These are phyloP conservation scores for Agonopterix subpropinquella DNA, from an alignment of 2,888 invertebrate genomes.

Conservation along the genomic window DNA sequence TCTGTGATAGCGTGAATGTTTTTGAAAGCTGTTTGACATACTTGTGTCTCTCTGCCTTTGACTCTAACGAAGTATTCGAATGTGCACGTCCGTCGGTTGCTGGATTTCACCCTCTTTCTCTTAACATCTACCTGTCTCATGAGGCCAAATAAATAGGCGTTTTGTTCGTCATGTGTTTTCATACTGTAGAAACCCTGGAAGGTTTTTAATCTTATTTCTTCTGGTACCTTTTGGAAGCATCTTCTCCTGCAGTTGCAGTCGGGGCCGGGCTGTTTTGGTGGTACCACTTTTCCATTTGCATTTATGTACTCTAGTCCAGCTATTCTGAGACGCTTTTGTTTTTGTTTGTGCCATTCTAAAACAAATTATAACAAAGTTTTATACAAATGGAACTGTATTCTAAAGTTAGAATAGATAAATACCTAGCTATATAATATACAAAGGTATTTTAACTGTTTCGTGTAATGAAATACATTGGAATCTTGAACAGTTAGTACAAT, in stretches of 20 bases:
- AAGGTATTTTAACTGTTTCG: not conserved
- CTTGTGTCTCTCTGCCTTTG: constrained; percentile 72
- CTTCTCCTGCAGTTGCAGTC: constrained; percentile 72
- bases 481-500: too few species aligned
- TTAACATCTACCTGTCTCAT: constrained; percentile 76
- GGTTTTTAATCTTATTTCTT: constrained; percentile 65
- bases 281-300: constrained; percentile 73
- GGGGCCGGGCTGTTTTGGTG: constrained; percentile 70
- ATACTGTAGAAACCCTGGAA: constrained; percentile 75
- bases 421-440: not conserved
- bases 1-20: constrained; percentile 76
- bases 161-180: constrained; percentile 76
- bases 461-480: not conserved
- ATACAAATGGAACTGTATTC: not conserved
- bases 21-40: constrained; percentile 75
- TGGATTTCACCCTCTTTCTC: constrained; percentile 71
- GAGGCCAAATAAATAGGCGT: constrained; percentile 74
- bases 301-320: constrained; percentile 74
- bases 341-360: constrained; percentile 77
- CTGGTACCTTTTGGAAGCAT: constrained; percentile 70
- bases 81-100: constrained; percentile 71
- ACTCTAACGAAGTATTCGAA: constrained; percentile 75
- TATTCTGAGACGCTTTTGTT: constrained; percentile 71
- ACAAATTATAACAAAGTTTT: constrained; percentile 10
- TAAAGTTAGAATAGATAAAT: constrained; percentile 12